Evolutionary conservation across 2,113 vertebrate species (phyloP), one percentile per base, ranked within the genome.

Genomic region (Nothocercus nigrocapillus): DNA sequence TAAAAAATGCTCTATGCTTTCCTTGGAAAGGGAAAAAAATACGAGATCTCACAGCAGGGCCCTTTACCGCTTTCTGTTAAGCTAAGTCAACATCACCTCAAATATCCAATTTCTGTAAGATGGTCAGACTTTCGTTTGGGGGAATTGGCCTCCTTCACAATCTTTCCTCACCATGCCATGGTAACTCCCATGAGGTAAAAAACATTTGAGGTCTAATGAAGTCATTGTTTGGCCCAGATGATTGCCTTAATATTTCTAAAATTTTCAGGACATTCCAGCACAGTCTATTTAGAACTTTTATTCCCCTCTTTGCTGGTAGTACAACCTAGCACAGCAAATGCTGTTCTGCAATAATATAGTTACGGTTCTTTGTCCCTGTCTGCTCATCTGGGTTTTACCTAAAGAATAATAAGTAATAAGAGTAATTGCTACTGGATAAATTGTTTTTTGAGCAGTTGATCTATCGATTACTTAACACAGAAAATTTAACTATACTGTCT

Each of bases 11-110:
- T 36, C 36, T 36, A 36, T 36, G 36, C 36, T 36, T 36, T 36
- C 36, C 36, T 15, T 49, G 34, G 42, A 89, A 62, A 56, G 47
- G 27, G 36, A 36, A 36, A 84, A 68, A 34, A 68, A 4, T 30
- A 34, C 0, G 3, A 24, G 38, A 76, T 13, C 20, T 38, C 9
- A 36, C 13, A 12, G 25, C 20, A 45, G 19, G 3, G 30, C 15
- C 80, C 28, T 91, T 78, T 45, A 19, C 11, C 47, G 32, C 25
- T 95, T 61, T 88, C 19, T 13, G 4, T 44, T 74, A 61, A 14
- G 36, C 2, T 5, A 44, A 80, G 4, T 61, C 78, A 11, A 56
- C 53, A 20, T 40, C 32, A 62, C 25, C n/a, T 80, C 36, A 80
- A 80, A 82, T 56, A 18, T 19, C 3, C 3, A 59, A 8, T 62